Base-by-base conservation (phyloP, 2,797 vertebrate genomes). In the Sphenodon punctatus region DNA sequence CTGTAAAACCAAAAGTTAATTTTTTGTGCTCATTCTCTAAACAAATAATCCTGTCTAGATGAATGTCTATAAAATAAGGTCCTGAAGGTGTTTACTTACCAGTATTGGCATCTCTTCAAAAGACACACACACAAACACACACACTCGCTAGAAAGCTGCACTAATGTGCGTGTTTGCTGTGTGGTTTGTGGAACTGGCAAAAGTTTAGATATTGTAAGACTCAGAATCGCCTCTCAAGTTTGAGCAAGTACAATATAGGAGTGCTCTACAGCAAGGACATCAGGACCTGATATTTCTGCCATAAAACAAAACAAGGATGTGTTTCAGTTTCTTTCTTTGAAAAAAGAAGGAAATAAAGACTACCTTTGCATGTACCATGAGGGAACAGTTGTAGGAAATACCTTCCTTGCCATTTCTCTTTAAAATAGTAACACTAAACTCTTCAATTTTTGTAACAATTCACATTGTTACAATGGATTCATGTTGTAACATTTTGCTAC, bases 381-480 rank as follows among this genome's bases (percentile, higher is more conserved):
- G n/a, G n/a, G n/a, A n/a, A n/a, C n/a, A n/a, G n/a, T n/a, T n/a
- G n/a, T n/a, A n/a, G n/a, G n/a, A n/a, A n/a, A n/a, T n/a, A n/a
- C n/a, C n/a, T n/a, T n/a, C 58, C 75, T 87, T 86, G 55, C 27
- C 25, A 3, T 46, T 60, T 73, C 65, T 2, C 23, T n/a, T 27
- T 67, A 84, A 75, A 6, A 77, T 0, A 73, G 19, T 60, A 85
- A 51, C 36, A 42, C 6, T 8, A 39, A 23, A 48, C 36, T 49
- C 53, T 41, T n/a, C 7, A 25, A 41, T 14, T 79, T 51, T 43
- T 79, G 49, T 41, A 78, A 67, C 45, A 77, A 77, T 10, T 36
- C 67, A 55, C 77, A 38, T 60, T 79, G 78, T 67, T 84, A 82
- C 71, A 85, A 43, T 27, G 76, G 14, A 56, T 78, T 53, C 20